Conservation (phyloP, 2,888 invertebrate genomes). For the Diplolepis rosae region DNA sequence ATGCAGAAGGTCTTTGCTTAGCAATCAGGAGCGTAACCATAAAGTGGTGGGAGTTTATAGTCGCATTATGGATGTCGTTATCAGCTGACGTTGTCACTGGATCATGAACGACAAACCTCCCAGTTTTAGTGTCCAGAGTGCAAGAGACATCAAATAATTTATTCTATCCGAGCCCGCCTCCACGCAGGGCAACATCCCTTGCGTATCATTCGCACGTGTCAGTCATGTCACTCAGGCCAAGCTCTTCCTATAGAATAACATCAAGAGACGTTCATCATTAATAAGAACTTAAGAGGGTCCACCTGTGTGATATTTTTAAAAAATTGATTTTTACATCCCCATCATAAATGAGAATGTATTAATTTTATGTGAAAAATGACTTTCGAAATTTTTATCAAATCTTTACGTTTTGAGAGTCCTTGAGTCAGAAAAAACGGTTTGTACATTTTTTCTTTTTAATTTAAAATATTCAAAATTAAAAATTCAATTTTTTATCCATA, state of each 20-base stretch:
- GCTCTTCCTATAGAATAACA: background rate
- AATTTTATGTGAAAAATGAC: too few relatives aligned
- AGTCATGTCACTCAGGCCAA: conserved; percentile 25
- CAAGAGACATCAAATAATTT: conserved; percentile 71
- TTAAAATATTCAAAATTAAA: too few relatives aligned
- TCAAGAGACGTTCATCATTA: background rate
- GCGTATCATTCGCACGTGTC: conserved; percentile 38
- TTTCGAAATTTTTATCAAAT: too few relatives aligned
- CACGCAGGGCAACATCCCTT: conserved; percentile 38
- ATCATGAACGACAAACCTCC: background rate
- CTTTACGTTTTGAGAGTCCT: too few relatives aligned
- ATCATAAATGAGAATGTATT: too few relatives aligned
- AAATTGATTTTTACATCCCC: too few relatives aligned
- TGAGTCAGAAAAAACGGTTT: too few relatives aligned
- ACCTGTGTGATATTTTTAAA: background rate
- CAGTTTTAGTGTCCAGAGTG: conserved; percentile 48
- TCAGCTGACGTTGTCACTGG: conserved; percentile 21
- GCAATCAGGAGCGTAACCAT: too few relatives aligned
- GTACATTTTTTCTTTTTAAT: too few relatives aligned
- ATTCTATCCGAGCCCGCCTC: conserved; percentile 51
- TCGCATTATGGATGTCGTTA: conserved; percentile 15
- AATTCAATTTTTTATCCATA: too few relatives aligned
- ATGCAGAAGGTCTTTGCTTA: too few relatives aligned
- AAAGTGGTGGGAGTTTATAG: conserved; percentile 1
- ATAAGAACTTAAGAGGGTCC: background rate